phyloP scores from a whole-genome alignment of 2,797 vertebrate species.

The Leptodactylus fallax region DNA sequence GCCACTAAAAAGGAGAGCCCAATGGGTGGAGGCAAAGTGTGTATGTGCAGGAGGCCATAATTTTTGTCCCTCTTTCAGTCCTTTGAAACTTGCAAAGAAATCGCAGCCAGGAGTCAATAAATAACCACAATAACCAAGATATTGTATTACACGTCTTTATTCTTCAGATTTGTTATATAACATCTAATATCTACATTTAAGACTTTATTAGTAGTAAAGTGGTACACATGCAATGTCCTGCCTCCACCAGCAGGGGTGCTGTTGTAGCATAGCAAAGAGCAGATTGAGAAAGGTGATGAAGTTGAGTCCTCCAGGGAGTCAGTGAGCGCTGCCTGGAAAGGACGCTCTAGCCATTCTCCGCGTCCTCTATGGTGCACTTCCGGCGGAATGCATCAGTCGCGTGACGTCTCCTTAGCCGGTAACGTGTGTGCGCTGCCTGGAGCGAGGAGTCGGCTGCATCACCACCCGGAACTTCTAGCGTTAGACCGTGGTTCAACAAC shows the following conservation, averaged over 20 bases:
- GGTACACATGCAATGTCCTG: background rate
- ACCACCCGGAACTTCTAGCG: background rate
- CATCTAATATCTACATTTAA: background rate
- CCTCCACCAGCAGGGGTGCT: background rate
- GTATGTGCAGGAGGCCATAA: too few species aligned
- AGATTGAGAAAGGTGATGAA: background rate
- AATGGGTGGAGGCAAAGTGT: too few species aligned
- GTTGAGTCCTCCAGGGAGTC: background rate
- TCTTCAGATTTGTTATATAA: too few species aligned
- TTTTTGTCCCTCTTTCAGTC: too few species aligned
- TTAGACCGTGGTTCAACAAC: too few species aligned
- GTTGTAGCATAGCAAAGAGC: background rate
- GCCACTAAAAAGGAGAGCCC: too few species aligned
- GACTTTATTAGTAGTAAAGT: background rate
- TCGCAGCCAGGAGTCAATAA: too few species aligned
- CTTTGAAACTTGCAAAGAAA: too few species aligned
- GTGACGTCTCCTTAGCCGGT: constrained; percentile 53
- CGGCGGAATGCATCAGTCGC: constrained; percentile 30
- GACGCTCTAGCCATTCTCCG: background rate
- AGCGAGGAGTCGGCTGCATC: background rate
- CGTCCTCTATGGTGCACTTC: constrained; percentile 33
- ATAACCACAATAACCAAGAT: too few species aligned
- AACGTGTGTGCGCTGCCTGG: constrained; percentile 33
- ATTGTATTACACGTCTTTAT: too few species aligned
- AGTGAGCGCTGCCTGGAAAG: background rate